Percentiles rank a stretch among this genome's conserved stretches.
Evolutionary conservation across 2,797 vertebrate genomes (phyloP).

Genomic region (Malurus splendens): DNA sequence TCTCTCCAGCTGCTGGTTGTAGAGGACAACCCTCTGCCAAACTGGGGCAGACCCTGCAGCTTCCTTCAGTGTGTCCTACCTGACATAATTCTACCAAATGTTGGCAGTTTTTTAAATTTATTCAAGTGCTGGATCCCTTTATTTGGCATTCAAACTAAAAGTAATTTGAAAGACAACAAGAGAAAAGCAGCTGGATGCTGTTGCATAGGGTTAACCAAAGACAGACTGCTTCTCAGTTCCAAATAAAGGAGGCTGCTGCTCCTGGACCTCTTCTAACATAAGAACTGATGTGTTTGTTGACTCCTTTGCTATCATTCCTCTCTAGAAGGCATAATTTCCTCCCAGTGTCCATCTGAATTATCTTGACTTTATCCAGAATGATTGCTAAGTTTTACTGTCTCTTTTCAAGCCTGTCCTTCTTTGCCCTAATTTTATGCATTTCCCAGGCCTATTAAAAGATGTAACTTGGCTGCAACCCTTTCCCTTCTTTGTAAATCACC

Average conservation of each 20-base stretch:
- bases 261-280: neutral
- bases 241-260: neutral
- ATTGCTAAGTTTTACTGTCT: neutral
- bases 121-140: neutral
- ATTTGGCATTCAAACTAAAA: neutral
- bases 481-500: neutral
- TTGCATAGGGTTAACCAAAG: neutral
- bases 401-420: neutral
- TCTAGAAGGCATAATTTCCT: neutral
- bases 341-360: neutral
- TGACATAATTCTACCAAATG: rapidly evolving
- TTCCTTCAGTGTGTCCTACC: neutral
- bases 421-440: neutral
- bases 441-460: neutral
- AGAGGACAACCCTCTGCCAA: neutral
- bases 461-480: neutral
- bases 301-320: neutral
- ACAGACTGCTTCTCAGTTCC: neutral
- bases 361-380: neutral
- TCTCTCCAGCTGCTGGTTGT: neutral
- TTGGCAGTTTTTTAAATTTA: rapidly evolving
- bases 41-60: rapidly evolving
- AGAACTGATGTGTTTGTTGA: neutral
- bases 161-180: neutral
- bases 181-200: neutral